Base-by-base conservation (phyloP, 2,113 vertebrate genomes). In the Eira barbara region DNA sequence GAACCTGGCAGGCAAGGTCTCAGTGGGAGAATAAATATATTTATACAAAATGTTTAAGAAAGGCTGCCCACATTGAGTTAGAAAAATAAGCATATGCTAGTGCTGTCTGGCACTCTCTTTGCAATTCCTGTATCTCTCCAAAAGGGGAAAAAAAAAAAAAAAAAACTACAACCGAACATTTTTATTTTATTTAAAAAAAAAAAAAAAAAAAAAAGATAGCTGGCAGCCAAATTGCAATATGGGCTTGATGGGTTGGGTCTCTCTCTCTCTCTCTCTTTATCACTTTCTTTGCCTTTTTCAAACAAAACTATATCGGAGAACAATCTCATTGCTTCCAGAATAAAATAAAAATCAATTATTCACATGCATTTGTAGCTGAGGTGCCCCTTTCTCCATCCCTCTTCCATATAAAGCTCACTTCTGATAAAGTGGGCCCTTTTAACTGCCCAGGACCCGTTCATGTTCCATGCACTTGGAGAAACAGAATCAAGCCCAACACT, bases 61-160 rank as follows among this genome's bases (percentile, higher is more conserved):
- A 98, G 97, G 96, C 96, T 99, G 98, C 98, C 98, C 98, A 97
- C 94, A 97, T 96, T 99, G 98, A 99, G 98, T 98, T 98, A 97
- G 97, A 98, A 98, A 99, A 99, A 98, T 98, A 98, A 99, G 97
- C 98, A 99, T 99, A 99, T 98, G 98, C 97, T 99, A 97, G 98
- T 95, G 71, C 98, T 99, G 98, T 98, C 98, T 99, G 98, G 98
- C 98, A 98, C 98, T 99, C 98, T 99, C 97, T 98, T 98, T 98
- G 88, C 98, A 98, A 98, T 98, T 98, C 98, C 98, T 98, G 98
- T 98, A 98, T 98, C 97, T 95, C 90, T 97, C 97, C 96, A 97
- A 97, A 97, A 94, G 80, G 93, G 74, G 25, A 59, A 4, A 4
- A 27, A 27, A 61, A 61, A 57, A 57, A n/a, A 47, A 97, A 97